Evolutionary conservation across 2,113 vertebrate genomes (phyloP).

Genomic region (Istiophorus platypterus): DNA sequence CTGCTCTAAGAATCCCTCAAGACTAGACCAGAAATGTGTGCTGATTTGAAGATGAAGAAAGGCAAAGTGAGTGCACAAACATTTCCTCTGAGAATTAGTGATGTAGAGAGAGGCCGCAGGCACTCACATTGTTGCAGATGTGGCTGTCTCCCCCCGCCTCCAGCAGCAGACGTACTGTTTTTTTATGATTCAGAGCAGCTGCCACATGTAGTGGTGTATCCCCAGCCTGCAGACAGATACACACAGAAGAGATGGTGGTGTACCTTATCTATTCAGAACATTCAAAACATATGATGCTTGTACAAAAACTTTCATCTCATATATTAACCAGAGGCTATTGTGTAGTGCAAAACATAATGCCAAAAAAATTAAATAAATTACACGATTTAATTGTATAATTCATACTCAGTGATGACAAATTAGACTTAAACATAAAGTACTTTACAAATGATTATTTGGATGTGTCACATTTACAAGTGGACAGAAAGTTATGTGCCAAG

Average conservation of each 20-base stretch:
- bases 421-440: neutral
- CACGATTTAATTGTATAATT: neutral
- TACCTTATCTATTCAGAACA: neutral
- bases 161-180: constrained; percentile 92
- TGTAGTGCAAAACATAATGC: neutral
- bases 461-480: neutral
- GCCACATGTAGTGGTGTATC: constrained; percentile 94
- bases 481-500: neutral
- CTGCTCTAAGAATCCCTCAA: neutral
- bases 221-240: constrained; percentile 84
- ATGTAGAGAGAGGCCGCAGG: constrained; percentile 9
- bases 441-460: neutral
- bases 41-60: constrained; percentile 8
- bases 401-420: neutral
- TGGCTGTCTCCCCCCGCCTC: constrained; percentile 92
- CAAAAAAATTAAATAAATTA: neutral
- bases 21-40: neutral
- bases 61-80: neutral
- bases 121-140: constrained; percentile 90
- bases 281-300: neutral
- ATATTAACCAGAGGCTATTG: neutral
- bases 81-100: neutral
- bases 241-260: neutral
- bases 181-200: constrained; percentile 95
- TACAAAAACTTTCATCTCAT: neutral